Percentiles rank a stretch among this genome's conserved stretches.
These are phyloP conservation scores for Menura novaehollandiae DNA, from an alignment of 2,113 vertebrate species.

Conservation along the genomic window DNA sequence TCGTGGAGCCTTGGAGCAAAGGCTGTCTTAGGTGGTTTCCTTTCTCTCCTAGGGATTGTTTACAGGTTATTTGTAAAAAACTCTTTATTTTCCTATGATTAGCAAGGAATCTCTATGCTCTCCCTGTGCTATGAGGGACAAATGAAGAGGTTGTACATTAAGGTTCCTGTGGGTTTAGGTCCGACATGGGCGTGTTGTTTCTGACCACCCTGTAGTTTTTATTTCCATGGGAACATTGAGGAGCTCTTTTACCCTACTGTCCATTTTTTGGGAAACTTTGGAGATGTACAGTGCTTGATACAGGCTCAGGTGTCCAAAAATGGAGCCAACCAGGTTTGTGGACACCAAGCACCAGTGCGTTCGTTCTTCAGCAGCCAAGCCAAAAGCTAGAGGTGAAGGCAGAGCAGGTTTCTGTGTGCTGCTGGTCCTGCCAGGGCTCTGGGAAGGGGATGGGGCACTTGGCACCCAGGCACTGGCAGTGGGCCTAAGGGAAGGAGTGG, in stretches of 20 bases:
- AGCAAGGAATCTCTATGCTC: background rate
- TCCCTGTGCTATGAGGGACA: background rate
- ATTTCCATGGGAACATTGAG: background rate
- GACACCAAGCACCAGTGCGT: background rate
- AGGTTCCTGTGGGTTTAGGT: background rate
- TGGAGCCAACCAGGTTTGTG: background rate
- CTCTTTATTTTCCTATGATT: background rate
- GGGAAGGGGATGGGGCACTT: background rate
- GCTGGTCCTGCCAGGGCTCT: background rate
- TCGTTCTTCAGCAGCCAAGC: background rate
- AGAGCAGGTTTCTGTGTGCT: rapidly evolving
- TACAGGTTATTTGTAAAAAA: background rate
- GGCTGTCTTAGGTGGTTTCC: background rate
- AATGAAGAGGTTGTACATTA: background rate
- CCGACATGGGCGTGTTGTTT: background rate
- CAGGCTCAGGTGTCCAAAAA: background rate
- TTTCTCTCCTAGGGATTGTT: too few relatives aligned
- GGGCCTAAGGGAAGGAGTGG: background rate
- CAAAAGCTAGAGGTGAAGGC: background rate
- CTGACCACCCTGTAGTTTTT: background rate
- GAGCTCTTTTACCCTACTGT: too few relatives aligned
- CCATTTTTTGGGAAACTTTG: background rate
- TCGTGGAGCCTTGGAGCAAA: background rate
- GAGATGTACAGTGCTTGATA: background rate
- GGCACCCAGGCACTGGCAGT: rapidly evolving